Evolutionary conservation across 1,140 invertebrate species (phyloP), one percentile per base, ranked within the genome.

Genomic region (Zaprionus nigranus): DNA sequence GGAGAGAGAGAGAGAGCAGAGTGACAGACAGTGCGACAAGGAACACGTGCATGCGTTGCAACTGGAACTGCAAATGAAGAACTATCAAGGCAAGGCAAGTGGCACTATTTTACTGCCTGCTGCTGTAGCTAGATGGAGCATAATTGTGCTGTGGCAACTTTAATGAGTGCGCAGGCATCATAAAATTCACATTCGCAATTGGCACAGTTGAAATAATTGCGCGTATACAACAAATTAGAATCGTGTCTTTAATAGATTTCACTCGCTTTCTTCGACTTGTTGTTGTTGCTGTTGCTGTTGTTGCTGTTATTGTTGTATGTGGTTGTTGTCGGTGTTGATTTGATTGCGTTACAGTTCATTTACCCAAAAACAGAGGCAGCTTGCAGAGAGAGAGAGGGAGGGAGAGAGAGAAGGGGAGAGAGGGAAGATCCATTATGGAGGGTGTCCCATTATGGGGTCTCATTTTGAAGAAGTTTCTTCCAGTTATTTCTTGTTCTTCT

Each of bases 261-360:
- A 13, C 20, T 51, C 11, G 46, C 72, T 76, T 59, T 64, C 20
- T 20, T 20, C 46, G 46, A 17, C 9, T 43, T 59, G 17, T 51
- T 63, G n/a, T n/a, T n/a, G 53, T 65, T 61, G 53, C 54, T 72
- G 46, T 78, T 75, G n/a, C n/a, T 59, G 17, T 51, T 63, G 53
- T 65, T 61, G 53, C 54, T 72, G 46, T 78, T 75, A 20, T 60
- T 69, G 59, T 68, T 66, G 62, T 64, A 53, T 82, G 28, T 30
- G 2, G 28, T 30, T 30, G 75, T 70, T 78, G 73, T 43, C 64
- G 58, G 75, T 75, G 81, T 85, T 90, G 81, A 86, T 91, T 91
- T 91, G 88, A 91, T 91, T 91, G 88, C 88, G 76, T 82, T 85
- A 91, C 88, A 91, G 88, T 91, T 91, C 88, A 91, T 91, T 91